A percentile compares a stretch with the other conserved stretches of the same genome.
Conservation (phyloP, 2,888 invertebrate species). For the Cacoxenus indagator region DNA sequence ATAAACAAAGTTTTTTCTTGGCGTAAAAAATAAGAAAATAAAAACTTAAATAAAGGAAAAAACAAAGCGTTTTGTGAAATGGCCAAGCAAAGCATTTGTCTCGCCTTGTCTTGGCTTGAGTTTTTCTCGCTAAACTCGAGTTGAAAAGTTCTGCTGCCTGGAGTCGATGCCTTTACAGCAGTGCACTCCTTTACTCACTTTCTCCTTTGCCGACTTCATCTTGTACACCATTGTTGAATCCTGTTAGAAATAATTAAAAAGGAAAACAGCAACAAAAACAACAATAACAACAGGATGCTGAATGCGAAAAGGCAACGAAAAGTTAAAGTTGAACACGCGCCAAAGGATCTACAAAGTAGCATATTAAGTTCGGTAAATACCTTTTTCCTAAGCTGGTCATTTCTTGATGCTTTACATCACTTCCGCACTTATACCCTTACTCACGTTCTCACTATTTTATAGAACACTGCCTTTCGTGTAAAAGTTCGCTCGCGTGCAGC, state of each 20-base stretch:
- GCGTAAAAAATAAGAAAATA: neutral
- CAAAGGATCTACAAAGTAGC: constrained; percentile 8
- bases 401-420: neutral
- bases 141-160: neutral
- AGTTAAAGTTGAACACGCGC: constrained; percentile 16
- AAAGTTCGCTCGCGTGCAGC: neutral
- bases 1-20: neutral
- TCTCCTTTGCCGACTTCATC: neutral
- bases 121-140: constrained; percentile 3
- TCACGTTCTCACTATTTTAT: too few species aligned
- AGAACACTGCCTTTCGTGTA: neutral
- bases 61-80: neutral
- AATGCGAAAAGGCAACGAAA: neutral
- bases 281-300: neutral
- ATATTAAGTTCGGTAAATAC: constrained; percentile 30
- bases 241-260: constrained; percentile 48
- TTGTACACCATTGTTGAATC: constrained; percentile 20
- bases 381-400: constrained; percentile 24
- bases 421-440: neutral
- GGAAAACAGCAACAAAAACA: neutral
- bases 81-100: constrained; percentile 17
- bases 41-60: constrained; percentile 6
- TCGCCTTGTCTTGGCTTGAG: too few species aligned
- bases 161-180: too few species aligned
- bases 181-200: neutral